Evolutionary conservation across 2,113 vertebrate genomes (phyloP), one percentile per base, ranked within the genome.

Genomic region (Vidua chalybeata): DNA sequence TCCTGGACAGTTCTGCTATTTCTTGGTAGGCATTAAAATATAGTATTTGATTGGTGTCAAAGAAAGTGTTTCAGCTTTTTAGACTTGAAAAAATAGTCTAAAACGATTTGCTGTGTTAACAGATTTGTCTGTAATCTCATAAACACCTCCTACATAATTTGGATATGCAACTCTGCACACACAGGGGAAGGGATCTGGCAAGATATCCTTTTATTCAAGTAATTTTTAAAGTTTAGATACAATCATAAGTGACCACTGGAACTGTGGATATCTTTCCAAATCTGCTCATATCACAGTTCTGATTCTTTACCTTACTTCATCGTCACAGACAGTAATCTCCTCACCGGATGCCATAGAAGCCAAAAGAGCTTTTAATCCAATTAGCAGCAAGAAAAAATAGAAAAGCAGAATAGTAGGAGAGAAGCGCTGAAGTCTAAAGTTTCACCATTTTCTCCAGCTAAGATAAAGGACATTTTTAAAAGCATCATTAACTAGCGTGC

Each of bases 291-390:
- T 66, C 74, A 91, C 71, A 87, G 83, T 66, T 62, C 49, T 83
- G 46, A 52, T 82, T 84, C 95, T 97, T 98, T 98, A 98, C 98
- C 98, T 98, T 97, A 98, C 77, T 78, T 98, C 98, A 95, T 98
- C 97, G 96, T 98, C 98, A 98, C 58, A 97, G 94, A 98, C 72
- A 94, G 97, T 97, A 97, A 97, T 97, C 96, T 98, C 98, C 93
- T 97, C 98, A 84, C 93, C 84, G 75, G 97, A 98, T 84, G 98
- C 98, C 98, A 98, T 98, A 96, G 96, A 43, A 97, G 96, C 91
- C 93, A 97, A 96, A 97, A 96, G 4, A 48, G 86, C 74, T 96
- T 97, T 97, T 97, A 97, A 97, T 98, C 98, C 98, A 96, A 96
- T 97, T 97, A 98, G 97, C 97, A 97, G 97, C 92, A 97, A 98